A percentile compares a stretch with the other conserved stretches of the same genome.
Conservation (phyloP, 2,888 invertebrate species). For the Calephelis perditalis region DNA sequence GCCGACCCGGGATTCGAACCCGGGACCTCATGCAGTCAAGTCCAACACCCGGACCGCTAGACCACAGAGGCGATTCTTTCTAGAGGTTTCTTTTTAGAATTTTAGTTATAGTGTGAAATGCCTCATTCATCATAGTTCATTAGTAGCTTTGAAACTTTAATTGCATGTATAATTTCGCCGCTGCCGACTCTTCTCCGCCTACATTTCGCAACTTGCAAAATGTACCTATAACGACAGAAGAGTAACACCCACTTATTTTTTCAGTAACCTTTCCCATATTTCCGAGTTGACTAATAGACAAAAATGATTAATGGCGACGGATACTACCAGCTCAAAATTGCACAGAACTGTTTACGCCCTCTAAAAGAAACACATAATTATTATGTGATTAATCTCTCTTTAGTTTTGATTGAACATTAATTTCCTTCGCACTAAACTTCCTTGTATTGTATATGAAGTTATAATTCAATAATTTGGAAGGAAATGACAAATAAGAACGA, state of each 20-base stretch:
- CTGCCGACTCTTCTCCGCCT: slow-evolving; percentile 44
- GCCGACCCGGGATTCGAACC: too few relatives aligned
- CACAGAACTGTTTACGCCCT: slow-evolving; percentile 35
- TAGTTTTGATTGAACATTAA: slow-evolving; percentile 31
- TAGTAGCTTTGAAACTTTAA: slow-evolving; percentile 4
- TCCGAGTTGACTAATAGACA: slow-evolving; percentile 55
- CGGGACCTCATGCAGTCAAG: too few relatives aligned
- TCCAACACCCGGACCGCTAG: too few relatives aligned
- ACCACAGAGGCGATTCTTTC: too few relatives aligned
- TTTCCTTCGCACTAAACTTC: slow-evolving; percentile 26
- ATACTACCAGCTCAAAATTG: slow-evolving; percentile 42
- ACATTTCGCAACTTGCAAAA: slow-evolving; percentile 58
- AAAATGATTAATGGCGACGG: slow-evolving; percentile 51
- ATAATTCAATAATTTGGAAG: slow-evolving; percentile 49
- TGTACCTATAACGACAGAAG: slow-evolving; percentile 65
- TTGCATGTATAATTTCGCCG: background rate
- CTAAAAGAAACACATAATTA: slow-evolving; percentile 46
- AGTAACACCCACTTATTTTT: slow-evolving; percentile 54
- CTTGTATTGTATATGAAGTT: slow-evolving; percentile 33
- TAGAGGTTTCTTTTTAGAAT: too few relatives aligned
- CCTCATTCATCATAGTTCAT: slow-evolving; percentile 1
- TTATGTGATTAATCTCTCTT: slow-evolving; percentile 52
- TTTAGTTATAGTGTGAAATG: background rate
- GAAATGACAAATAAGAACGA: slow-evolving; percentile 61
- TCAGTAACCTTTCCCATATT: slow-evolving; percentile 35